Conservation (phyloP, 2,888 invertebrate species). For the Heliconius aoede region DNA sequence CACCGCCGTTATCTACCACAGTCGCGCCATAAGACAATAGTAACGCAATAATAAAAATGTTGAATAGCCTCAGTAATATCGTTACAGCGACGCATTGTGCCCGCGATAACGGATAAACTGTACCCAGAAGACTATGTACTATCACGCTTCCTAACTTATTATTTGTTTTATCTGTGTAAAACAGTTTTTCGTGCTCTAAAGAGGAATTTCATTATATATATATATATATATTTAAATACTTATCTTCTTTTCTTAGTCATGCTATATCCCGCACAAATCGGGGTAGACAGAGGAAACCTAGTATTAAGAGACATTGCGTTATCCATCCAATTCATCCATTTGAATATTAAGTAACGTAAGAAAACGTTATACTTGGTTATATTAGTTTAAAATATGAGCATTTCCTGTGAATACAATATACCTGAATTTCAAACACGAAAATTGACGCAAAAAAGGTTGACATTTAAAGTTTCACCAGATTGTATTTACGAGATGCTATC, state of each 20-base stretch:
- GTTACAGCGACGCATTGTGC: slow-evolving; percentile 79
- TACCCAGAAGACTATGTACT: slow-evolving; percentile 69
- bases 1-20: slow-evolving; percentile 67
- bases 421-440: not conserved
- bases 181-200: slow-evolving; percentile 29
- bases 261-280: too few relatives aligned
- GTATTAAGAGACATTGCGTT: too few relatives aligned
- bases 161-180: slow-evolving; percentile 42
- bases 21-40: slow-evolving; percentile 83
- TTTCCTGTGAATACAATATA: not conserved
- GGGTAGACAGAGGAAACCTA: too few relatives aligned
- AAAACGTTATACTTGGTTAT: not conserved
- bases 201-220: not conserved
- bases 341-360: not conserved
- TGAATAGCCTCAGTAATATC: slow-evolving; percentile 84
- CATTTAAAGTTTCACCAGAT: slow-evolving; percentile 3
- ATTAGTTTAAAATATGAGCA: not conserved
- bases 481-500: slow-evolving; percentile 17
- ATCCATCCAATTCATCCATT: not conserved
- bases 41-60: slow-evolving; percentile 84
- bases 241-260: too few relatives aligned
- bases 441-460: slow-evolving; percentile 7
- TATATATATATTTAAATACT: not conserved
- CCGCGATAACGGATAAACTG: slow-evolving; percentile 83
- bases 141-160: slow-evolving; percentile 42